Evolutionary conservation across 1,140 invertebrate species (phyloP), one percentile per base, ranked within the genome.

Genomic region (Drosophila obscura): DNA sequence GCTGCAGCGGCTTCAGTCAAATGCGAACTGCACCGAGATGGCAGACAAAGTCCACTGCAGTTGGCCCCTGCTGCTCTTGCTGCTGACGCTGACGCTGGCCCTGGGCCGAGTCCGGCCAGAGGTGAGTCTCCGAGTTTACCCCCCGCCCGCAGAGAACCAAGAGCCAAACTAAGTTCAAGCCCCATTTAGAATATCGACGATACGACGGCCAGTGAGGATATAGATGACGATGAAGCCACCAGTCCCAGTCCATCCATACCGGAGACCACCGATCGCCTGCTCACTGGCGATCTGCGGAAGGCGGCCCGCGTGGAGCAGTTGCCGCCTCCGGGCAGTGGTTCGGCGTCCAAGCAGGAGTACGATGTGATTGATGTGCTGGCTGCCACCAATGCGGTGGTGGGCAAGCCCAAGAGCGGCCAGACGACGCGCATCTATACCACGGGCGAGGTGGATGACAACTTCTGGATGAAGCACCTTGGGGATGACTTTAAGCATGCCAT

Each of bases 401-500:
- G 72, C 13, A 80, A 50, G n/a, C 16, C 67, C 2, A 88, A 80
- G 15, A 90, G 35, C 13, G 89, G 89, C 6, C 83, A 80, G 31
- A 91, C 89, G 39, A 85, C 89, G 2, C 74, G 89, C 8, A 89
- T 90, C 51, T 82, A 73, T 24, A 91, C 89, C 46, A 79, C 76
- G 13, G 89, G 78, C 53, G 80, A 82, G 1, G 89, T 90, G 43
- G 82, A 90, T 26, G 89, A 91, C 1, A 78, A 45, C 5, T 91
- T 91, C 48, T 91, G 89, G 89, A 43, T 90, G 1, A 89, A 90
- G 58, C 84, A 91, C 26, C 43, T 91, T 35, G 89, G 89, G 15
- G 89, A 91, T 2, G 89, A 91, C 31, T 91, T 85, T 60, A 89
- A 74, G 60, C 77, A 91, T 57, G 89, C 89, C 24, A 91, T 91